These are phyloP conservation scores for Heterodera schachtii DNA, from an alignment of 1,140 invertebrate genomes.

Conservation along the genomic window DNA sequence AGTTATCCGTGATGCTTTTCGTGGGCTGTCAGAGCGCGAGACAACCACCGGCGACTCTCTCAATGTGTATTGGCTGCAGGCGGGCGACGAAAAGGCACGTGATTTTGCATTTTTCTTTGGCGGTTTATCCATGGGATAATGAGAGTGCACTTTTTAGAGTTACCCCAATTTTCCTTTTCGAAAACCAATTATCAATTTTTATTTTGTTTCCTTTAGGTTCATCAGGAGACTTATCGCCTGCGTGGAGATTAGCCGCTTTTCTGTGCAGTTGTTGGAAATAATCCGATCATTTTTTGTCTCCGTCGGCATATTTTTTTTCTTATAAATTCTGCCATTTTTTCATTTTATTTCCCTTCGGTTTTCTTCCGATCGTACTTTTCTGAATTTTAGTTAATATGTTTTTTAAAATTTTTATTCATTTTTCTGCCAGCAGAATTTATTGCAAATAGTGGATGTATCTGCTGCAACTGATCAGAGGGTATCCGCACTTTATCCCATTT, in stretches of 20 bases:
- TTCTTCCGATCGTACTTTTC: background rate
- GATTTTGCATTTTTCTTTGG: conserved; percentile 8
- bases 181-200: background rate
- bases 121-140: too few species aligned
- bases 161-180: too few species aligned
- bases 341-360: background rate
- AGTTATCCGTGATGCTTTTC: conserved; percentile 91
- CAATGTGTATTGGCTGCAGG: conserved; percentile 84
- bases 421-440: background rate
- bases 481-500: background rate
- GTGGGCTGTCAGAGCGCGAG: conserved; percentile 92
- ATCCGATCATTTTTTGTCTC: background rate
- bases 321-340: conserved; percentile 2
- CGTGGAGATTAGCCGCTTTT: conserved; percentile 14
- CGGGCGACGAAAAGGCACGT: conserved; percentile 66
- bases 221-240: background rate
- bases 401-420: background rate
- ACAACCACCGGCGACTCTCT: conserved; percentile 93
- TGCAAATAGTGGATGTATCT: background rate
- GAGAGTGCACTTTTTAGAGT: too few species aligned
- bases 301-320: background rate
- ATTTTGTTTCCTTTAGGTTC: background rate
- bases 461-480: background rate
- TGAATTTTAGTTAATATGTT: background rate
- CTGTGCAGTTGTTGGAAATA: background rate